phyloP scores from a whole-genome alignment of 2,797 vertebrate genomes.

The Gobionotothen gibberifrons region DNA sequence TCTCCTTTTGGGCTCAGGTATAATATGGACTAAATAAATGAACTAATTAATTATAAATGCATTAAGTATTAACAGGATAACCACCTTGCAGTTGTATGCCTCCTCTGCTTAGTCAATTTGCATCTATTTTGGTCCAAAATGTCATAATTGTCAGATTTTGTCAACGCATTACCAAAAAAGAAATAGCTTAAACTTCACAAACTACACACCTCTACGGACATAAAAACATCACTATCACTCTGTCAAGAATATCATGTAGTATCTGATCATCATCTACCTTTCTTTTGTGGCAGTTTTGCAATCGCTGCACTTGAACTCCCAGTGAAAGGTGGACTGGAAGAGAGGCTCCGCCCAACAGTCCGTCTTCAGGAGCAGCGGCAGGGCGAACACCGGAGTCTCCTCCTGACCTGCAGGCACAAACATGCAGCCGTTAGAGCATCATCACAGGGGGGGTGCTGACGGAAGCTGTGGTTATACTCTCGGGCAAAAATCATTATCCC shows the following conservation, averaged over 20 bases:
- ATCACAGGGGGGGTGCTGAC: background rate
- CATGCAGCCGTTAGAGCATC: background rate
- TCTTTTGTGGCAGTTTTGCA: constrained; percentile 85
- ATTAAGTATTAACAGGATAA: too few species aligned
- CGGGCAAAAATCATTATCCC: too few species aligned
- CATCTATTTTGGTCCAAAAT: too few species aligned
- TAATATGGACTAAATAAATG: too few species aligned
- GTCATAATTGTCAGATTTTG: too few species aligned
- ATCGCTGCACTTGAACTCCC: constrained; percentile 87
- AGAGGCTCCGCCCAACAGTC: constrained; percentile 85
- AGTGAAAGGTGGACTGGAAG: constrained; percentile 87
- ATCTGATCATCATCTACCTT: constrained; percentile 75
- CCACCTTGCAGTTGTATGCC: too few species aligned
- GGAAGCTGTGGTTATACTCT: background rate
- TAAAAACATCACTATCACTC: too few species aligned
- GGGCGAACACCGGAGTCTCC: constrained; percentile 92
- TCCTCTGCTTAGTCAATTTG: too few species aligned
- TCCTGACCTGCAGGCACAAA: constrained; percentile 80
- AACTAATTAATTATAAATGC: too few species aligned
- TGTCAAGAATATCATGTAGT: background rate
- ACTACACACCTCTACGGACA: too few species aligned
- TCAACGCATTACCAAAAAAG: too few species aligned
- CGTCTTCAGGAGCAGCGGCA: constrained; percentile 86
- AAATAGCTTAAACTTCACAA: too few species aligned
- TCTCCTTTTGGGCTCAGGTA: background rate